A percentile compares a stretch with the other conserved stretches of the same genome.
Conservation (phyloP, 2,797 vertebrate species). For the Cheirogaleus major region DNA sequence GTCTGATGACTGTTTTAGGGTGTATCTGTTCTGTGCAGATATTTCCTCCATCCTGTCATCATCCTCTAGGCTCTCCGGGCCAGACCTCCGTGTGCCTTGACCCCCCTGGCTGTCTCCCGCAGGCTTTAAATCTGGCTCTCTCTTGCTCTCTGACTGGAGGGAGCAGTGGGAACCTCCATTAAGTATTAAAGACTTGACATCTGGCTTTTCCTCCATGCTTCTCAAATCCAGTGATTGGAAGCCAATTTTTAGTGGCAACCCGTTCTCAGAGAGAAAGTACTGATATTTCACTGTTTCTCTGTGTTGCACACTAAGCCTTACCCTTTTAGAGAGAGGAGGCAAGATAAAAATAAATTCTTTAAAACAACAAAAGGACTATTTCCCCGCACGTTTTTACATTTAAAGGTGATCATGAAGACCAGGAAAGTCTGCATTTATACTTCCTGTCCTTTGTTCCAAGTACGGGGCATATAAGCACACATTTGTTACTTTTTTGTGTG, state of each 20-base stretch:
- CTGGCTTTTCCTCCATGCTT: slow-evolving; percentile 45
- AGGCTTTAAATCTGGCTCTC: slow-evolving; percentile 53
- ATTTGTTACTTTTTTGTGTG: background rate
- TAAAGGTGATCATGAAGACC: background rate
- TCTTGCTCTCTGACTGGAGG: slow-evolving; percentile 17
- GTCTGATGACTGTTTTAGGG: slow-evolving; percentile 46
- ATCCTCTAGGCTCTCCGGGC: slow-evolving; percentile 7
- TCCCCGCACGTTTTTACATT: background rate
- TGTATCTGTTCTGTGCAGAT: slow-evolving; percentile 42
- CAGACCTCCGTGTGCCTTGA: slow-evolving; percentile 57
- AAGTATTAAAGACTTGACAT: slow-evolving; percentile 21
- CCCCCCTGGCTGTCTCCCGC: slow-evolving; percentile 4
- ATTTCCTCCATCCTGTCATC: slow-evolving; percentile 56
- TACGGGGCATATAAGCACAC: no score
- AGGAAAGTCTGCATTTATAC: background rate
- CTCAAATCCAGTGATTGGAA: slow-evolving; percentile 24
- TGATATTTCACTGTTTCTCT: background rate
- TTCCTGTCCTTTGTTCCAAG: background rate
- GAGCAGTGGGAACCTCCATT: slow-evolving; percentile 24
- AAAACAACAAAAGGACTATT: background rate
- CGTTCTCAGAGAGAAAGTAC: slow-evolving; percentile 1
- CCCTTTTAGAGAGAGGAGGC: background rate
- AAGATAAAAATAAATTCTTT: background rate
- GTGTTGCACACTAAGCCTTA: background rate
- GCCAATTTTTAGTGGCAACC: slow-evolving; percentile 36